Evolutionary conservation across 2,888 invertebrate genomes (phyloP).

Genomic region (Crematogaster levior): DNA sequence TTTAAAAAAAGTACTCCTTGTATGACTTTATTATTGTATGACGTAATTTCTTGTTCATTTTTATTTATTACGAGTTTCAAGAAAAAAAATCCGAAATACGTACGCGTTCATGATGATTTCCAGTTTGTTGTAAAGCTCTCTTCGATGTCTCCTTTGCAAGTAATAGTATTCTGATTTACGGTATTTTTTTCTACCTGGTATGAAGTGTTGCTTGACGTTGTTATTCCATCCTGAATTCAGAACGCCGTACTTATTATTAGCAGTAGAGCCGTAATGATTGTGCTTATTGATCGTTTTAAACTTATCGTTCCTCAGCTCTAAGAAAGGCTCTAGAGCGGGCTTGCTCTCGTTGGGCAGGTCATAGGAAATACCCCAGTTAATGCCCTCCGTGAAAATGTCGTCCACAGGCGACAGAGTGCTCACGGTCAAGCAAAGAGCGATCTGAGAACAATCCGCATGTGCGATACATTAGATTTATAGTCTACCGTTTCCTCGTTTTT

Average conservation of each 20-base stretch:
- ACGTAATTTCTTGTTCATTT: not conserved
- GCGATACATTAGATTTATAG: not conserved
- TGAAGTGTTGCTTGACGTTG: slow-evolving; percentile 70
- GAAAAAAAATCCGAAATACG: slow-evolving; percentile 78
- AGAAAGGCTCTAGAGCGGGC: slow-evolving; percentile 80
- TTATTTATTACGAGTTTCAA: not conserved
- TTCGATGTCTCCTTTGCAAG: slow-evolving; percentile 88
- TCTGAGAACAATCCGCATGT: slow-evolving; percentile 67
- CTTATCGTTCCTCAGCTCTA: slow-evolving; percentile 80
- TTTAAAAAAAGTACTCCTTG: not conserved
- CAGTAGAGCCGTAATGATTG: slow-evolving; percentile 56
- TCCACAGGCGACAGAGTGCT: slow-evolving; percentile 83
- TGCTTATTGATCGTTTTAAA: slow-evolving; percentile 64
- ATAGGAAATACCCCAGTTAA: slow-evolving; percentile 91
- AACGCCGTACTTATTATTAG: slow-evolving; percentile 50
- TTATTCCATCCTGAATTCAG: slow-evolving; percentile 69
- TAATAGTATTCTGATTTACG: slow-evolving; percentile 81
- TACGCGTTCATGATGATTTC: slow-evolving; percentile 91
- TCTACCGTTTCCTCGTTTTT: not conserved
- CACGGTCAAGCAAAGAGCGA: slow-evolving; percentile 89
- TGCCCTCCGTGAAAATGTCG: slow-evolving; percentile 88
- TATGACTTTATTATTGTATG: not conserved
- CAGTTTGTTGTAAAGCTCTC: slow-evolving; percentile 90
- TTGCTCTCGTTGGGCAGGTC: slow-evolving; percentile 85
- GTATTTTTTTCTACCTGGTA: slow-evolving; percentile 74